Percentiles rank a stretch among this genome's conserved stretches.
These are phyloP conservation scores for Pollimyrus isidori DNA, from an alignment of 2,113 vertebrate genomes.

Conservation along the genomic window DNA sequence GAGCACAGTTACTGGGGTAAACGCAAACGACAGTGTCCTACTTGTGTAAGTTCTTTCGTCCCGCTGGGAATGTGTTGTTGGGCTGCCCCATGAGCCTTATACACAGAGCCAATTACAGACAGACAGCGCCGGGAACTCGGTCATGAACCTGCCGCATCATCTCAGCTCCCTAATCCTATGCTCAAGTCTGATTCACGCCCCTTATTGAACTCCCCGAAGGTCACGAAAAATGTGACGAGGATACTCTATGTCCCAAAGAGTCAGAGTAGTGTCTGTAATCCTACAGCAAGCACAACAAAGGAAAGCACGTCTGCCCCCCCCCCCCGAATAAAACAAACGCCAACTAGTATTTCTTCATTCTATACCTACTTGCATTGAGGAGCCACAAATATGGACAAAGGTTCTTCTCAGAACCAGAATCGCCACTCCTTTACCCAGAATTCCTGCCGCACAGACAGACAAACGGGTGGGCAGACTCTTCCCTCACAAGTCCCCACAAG, in stretches of 20 bases:
- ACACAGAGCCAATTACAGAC: background rate
- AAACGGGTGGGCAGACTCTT: background rate
- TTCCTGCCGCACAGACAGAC: background rate
- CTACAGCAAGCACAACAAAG: background rate
- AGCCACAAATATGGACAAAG: background rate
- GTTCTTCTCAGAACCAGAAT: background rate
- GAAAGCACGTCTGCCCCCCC: background rate
- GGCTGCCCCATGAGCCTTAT: background rate
- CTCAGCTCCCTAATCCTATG: background rate
- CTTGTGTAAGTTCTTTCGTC: background rate
- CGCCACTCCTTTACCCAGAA: background rate
- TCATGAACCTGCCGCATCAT: background rate
- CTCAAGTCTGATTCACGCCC: background rate
- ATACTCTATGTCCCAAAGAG: background rate
- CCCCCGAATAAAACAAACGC: background rate
- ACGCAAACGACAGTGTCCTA: background rate
- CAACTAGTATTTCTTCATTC: background rate
- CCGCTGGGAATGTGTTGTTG: background rate
- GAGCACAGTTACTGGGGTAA: background rate
- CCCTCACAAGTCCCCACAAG: background rate
- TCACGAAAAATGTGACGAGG: background rate
- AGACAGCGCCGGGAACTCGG: background rate
- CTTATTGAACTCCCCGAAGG: background rate
- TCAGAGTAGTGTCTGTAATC: background rate
- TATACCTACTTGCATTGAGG: constrained; percentile 6